Conservation (phyloP, 53 echinoderm and acorn worm species). For the Actinopyga echinites region DNA sequence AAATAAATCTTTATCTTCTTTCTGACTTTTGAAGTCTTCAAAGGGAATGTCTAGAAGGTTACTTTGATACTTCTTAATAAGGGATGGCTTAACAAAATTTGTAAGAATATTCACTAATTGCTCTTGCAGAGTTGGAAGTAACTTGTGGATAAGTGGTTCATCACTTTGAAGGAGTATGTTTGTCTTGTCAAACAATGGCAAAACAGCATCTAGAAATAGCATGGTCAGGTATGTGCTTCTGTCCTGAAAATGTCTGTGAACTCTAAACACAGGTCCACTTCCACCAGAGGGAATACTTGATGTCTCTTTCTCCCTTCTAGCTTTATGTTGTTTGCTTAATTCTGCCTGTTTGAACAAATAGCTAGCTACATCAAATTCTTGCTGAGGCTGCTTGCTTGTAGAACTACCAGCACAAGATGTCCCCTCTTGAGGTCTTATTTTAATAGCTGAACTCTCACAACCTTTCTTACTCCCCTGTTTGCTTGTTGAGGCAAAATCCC, state of each 20-base stretch:
- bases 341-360: slow-evolving; percentile 17
- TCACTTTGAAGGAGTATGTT: slow-evolving; percentile 53
- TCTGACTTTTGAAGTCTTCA: slow-evolving; percentile 42
- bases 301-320: not conserved
- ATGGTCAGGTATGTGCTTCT: not conserved
- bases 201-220: not conserved
- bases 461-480: too few relatives aligned
- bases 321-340: not conserved
- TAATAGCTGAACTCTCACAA: too few relatives aligned
- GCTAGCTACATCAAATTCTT: not conserved
- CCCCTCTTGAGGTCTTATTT: too few relatives aligned
- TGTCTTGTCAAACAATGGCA: slow-evolving; percentile 56
- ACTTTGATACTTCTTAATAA: slow-evolving; percentile 32
- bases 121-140: slow-evolving; percentile 27
- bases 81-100: slow-evolving; percentile 39
- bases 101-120: slow-evolving; percentile 48
- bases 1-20: slow-evolving; percentile 47
- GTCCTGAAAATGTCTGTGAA: not conserved
- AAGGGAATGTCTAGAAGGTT: slow-evolving; percentile 43
- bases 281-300: not conserved
- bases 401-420: not conserved
- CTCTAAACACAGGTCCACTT: not conserved
- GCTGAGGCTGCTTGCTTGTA: not conserved
- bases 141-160: slow-evolving; percentile 54
- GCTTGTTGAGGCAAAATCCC: too few relatives aligned